Evolutionary conservation across 2,888 invertebrate genomes (phyloP).

Genomic region (Nymphalis urticae): DNA sequence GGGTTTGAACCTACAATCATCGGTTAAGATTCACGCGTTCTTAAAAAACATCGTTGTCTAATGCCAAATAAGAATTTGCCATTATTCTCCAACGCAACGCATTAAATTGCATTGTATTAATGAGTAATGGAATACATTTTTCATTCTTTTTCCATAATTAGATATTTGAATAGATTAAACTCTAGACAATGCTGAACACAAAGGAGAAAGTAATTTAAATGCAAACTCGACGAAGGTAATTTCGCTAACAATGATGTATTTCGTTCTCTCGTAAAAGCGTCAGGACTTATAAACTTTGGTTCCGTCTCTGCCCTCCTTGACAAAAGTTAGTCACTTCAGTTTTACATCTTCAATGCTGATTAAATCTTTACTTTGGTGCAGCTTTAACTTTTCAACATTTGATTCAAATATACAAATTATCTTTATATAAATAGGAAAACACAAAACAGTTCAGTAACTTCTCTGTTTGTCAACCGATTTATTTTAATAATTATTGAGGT

Average conservation of each 20-base stretch:
- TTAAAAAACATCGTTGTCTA: no score
- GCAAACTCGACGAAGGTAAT: constrained; percentile 39
- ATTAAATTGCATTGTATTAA: background rate
- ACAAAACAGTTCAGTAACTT: no score
- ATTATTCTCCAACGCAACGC: background rate
- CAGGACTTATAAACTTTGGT: constrained; percentile 41
- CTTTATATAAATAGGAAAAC: no score
- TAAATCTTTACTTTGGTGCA: constrained; percentile 28
- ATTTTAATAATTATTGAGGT: no score
- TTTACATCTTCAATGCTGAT: constrained; percentile 31
- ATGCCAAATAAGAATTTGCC: no score
- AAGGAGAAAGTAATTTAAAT: constrained; percentile 37
- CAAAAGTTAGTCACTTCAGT: constrained; percentile 25
- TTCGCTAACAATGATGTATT: constrained; percentile 44
- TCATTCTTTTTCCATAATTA: constrained; percentile 21
- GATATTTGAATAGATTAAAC: constrained; percentile 34
- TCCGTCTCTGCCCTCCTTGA: constrained; percentile 20
- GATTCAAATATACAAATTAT: background rate
- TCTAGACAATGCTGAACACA: constrained; percentile 33
- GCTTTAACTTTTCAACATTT: constrained; percentile 3
- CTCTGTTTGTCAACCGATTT: no score
- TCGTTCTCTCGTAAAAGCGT: constrained; percentile 39
- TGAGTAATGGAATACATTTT: constrained; percentile 1
- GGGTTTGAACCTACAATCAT: no score
- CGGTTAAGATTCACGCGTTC: no score